Percentiles rank a stretch among this genome's conserved stretches.
phyloP scores from a whole-genome alignment of 2,888 invertebrate genomes.

The Drosophila maculinotata region DNA sequence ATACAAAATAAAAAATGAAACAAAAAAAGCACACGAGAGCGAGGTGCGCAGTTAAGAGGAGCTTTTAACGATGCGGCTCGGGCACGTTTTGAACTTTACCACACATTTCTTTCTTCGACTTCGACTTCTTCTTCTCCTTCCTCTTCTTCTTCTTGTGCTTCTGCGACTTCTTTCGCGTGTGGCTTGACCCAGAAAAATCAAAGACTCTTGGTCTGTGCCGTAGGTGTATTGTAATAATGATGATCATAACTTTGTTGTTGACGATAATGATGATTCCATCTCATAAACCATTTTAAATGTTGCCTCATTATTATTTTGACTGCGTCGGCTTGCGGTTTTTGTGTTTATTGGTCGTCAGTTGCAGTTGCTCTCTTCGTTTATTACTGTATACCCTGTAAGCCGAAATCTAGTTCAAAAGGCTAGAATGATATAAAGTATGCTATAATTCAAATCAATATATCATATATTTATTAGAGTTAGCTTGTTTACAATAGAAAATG shows the following conservation, averaged over 20 bases:
- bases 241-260: constrained; percentile 18
- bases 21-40: constrained; percentile 9
- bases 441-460: no score
- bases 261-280: constrained; percentile 48
- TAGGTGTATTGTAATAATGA: constrained; percentile 63
- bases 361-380: constrained; percentile 37
- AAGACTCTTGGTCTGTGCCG: constrained; percentile 54
- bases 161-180: constrained; percentile 52
- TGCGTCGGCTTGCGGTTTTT: constrained; percentile 74
- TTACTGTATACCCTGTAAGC: constrained; percentile 33
- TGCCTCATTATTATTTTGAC: constrained; percentile 78
- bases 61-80: constrained; percentile 70
- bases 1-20: constrained; percentile 8
- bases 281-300: constrained; percentile 78
- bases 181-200: constrained; percentile 72
- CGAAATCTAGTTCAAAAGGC: neutral
- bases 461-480: no score
- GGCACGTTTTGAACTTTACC: constrained; percentile 77
- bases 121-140: constrained; percentile 8
- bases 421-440: no score
- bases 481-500: no score
- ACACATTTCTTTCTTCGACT: constrained; percentile 57
- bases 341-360: constrained; percentile 58
- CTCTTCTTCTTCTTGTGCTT: constrained; percentile 16
- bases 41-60: constrained; percentile 38